Conservation (phyloP, 2,888 invertebrate species). For the Ectropis crepuscularia region DNA sequence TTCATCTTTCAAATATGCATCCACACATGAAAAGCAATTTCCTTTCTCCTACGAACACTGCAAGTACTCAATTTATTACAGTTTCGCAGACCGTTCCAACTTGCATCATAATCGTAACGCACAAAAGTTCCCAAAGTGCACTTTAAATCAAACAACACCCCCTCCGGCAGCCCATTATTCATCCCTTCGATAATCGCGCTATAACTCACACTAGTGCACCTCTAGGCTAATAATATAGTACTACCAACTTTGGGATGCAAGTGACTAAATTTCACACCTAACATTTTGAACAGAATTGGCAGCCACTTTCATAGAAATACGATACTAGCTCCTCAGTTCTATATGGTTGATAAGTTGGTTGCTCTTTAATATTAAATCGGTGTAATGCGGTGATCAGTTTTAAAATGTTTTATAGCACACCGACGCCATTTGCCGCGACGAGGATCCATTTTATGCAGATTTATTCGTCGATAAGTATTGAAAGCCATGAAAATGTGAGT, state of each 20-base stretch:
- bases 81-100: constrained; percentile 8
- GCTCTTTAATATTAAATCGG: constrained; percentile 59
- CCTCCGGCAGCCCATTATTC: constrained; percentile 57
- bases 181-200: constrained; percentile 66
- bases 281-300: background rate
- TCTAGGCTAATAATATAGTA: constrained; percentile 43
- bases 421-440: constrained; percentile 12
- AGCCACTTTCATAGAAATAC: background rate
- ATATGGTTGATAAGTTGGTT: background rate
- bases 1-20: background rate
- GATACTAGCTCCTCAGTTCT: background rate
- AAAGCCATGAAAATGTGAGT: constrained; percentile 9
- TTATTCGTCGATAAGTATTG: constrained; percentile 12
- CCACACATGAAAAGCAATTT: background rate
- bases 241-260: background rate
- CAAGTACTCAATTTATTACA: too few relatives aligned
- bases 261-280: background rate
- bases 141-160: constrained; percentile 46
- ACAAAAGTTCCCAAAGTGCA: constrained; percentile 35
- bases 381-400: constrained; percentile 68
- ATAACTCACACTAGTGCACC: constrained; percentile 66
- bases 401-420: constrained; percentile 51
- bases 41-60: background rate
- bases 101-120: constrained; percentile 20
- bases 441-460: constrained; percentile 23